phyloP scores from a whole-genome alignment of 1,140 invertebrate genomes.

The Eulimnadia texana region DNA sequence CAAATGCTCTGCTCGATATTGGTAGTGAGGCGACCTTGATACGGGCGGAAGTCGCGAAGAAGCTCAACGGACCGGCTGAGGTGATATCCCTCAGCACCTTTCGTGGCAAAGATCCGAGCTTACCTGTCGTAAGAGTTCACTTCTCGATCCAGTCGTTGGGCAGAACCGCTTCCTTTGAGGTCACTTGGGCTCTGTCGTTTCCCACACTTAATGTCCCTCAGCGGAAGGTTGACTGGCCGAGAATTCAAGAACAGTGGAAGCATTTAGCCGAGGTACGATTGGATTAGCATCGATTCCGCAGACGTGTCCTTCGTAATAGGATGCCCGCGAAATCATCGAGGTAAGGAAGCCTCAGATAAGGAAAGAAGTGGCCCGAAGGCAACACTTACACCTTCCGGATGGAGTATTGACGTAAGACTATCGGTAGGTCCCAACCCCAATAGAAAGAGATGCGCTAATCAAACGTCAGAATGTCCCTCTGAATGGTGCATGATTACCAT shows the following conservation, averaged over 20 bases:
- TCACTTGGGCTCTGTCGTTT: not conserved
- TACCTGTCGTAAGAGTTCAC: no score
- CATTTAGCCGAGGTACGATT: not conserved
- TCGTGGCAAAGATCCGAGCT: no score
- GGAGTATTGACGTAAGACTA: no score
- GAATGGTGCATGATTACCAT: no score
- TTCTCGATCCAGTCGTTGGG: no score
- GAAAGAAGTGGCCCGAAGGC: not conserved
- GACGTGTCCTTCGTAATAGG: not conserved
- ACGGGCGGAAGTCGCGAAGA: not conserved
- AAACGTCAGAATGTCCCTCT: no score
- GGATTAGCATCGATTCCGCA: not conserved
- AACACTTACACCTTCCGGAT: not conserved
- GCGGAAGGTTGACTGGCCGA: not conserved
- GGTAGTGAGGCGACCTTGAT: constrained; percentile 1
- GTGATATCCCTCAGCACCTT: no score
- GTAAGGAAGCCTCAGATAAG: not conserved
- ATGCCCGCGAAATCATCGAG: not conserved
- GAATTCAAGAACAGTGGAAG: not conserved
- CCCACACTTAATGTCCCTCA: not conserved
- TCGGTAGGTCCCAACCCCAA: no score
- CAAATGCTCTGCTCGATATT: not conserved
- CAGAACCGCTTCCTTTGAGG: not conserved
- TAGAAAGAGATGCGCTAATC: no score
- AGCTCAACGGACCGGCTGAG: not conserved